Base-by-base conservation (phyloP, 2,113 vertebrate species). In the Rhinopithecus roxellana region DNA sequence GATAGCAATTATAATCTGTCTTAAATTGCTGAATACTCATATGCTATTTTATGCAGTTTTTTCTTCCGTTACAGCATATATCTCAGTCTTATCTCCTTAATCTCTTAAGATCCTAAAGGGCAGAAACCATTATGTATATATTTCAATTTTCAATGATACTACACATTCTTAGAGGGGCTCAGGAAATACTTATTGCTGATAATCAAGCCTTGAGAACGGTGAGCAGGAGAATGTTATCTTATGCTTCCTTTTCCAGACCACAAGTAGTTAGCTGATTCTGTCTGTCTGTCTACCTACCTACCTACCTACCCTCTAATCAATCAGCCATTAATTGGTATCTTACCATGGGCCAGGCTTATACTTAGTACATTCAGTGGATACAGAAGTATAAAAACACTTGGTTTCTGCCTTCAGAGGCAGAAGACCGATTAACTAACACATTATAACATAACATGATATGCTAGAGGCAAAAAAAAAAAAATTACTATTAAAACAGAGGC, bases 401-500 rank as follows among this genome's bases (percentile, higher is more conserved):
- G 30, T 93, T 97, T 97, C 43, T 96, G 43, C 43, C 6, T 80
- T 90, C 45, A 86, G 35, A 80, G 87, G 9, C 43, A 75, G 85
- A 85, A 95, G 43, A 93, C 72, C 78, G 52, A 57, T 94, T 77
- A 90, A 96, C 52, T 85, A 91, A 82, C 22, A 95, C 8, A 69
- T 77, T 91, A 93, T 83, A 92, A 87, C 57, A 72, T 38, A 75
- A 85, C 69, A 92, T 25, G 3, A 96, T 93, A 95, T 91, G 69
- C 69, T 92, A 83, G n/a, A 69, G 45, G 77, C 55, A 90, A 90
- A 95, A 95, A 91, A 38, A 38, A 38, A 38, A 57, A 50, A 94
- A 90, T 94, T 50, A 89, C 30, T 52, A 96, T 40, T 96, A 81
- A 96, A 92, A 95, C 52, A 95, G 91, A 89, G 61, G 75, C 48